phyloP scores from a whole-genome alignment of 2,797 vertebrate genomes.

The Pangasius larnaudii region DNA sequence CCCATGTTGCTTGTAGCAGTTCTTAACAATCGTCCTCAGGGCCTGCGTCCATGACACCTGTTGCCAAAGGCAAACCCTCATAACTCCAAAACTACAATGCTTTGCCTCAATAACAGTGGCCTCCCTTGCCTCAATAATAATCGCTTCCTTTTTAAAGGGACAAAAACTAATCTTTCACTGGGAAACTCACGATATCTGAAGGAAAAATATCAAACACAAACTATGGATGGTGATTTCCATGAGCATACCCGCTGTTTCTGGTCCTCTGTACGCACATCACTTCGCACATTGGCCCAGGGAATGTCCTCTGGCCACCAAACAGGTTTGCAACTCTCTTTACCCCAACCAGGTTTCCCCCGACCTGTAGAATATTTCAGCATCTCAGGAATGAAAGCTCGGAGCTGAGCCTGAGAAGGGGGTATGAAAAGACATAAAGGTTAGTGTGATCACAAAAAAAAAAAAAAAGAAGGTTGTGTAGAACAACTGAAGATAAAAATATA shows the following conservation, averaged over 20 bases:
- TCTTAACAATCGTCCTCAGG: slow-evolving; percentile 94
- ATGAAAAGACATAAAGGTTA: not conserved
- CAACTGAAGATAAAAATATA: not conserved
- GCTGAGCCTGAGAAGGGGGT: slow-evolving; percentile 83
- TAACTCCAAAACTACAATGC: not conserved
- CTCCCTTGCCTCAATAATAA: not conserved
- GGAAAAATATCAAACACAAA: not conserved
- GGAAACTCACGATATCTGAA: not conserved
- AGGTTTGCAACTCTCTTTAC: slow-evolving; percentile 98
- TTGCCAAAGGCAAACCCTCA: slow-evolving; percentile 4
- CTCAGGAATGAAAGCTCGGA: slow-evolving; percentile 97
- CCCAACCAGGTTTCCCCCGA: slow-evolving; percentile 97
- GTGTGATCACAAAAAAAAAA: not conserved
- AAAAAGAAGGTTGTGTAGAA: too few species aligned
- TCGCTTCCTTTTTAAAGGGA: not conserved
- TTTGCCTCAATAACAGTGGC: not conserved
- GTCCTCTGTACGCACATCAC: slow-evolving; percentile 95
- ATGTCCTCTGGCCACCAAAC: slow-evolving; percentile 99
- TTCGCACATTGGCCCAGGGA: slow-evolving; percentile 97
- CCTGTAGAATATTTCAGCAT: slow-evolving; percentile 99
- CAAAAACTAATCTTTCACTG: not conserved
- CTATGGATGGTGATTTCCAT: not conserved
- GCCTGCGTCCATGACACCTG: slow-evolving; percentile 99
- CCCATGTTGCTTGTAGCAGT: slow-evolving; percentile 98
- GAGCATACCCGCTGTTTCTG: slow-evolving; percentile 92